Evolutionary conservation across 1,140 invertebrate species (phyloP).

Genomic region (Gonatopus flavifemur): DNA sequence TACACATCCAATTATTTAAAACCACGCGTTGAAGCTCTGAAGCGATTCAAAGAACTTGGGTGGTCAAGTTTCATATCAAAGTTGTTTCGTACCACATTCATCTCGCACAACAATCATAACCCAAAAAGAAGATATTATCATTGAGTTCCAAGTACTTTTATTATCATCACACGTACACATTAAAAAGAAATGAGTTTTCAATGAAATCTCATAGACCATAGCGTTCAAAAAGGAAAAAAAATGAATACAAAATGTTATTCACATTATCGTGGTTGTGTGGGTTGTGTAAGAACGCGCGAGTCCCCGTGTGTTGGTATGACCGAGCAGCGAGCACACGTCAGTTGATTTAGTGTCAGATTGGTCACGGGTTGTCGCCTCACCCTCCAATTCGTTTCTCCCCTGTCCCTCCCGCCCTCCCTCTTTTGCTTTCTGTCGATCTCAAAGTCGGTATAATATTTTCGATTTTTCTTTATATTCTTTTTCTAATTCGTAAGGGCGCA

Average conservation of each 20-base stretch:
- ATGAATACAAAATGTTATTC: constrained; percentile 12
- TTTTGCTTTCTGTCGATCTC: background rate
- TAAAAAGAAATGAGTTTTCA: too few relatives aligned
- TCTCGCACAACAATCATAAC: too few relatives aligned
- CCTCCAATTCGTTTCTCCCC: constrained; percentile 20
- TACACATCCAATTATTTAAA: too few relatives aligned
- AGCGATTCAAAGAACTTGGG: too few relatives aligned
- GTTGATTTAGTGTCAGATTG: constrained; percentile 52
- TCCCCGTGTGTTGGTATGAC: constrained; percentile 7
- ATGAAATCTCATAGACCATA: too few relatives aligned
- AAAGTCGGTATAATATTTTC: constrained; percentile 34
- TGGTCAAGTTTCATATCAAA: too few relatives aligned
- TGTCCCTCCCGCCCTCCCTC: constrained; percentile 2
- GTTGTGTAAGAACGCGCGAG: constrained; percentile 15
- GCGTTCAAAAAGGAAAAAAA: background rate
- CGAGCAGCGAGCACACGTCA: constrained; percentile 34
- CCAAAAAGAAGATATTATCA: too few relatives aligned
- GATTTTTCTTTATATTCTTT: constrained; percentile 22
- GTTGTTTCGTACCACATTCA: too few relatives aligned
- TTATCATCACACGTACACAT: too few relatives aligned
- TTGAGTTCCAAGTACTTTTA: too few relatives aligned
- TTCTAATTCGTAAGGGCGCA: constrained; percentile 28
- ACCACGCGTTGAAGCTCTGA: too few relatives aligned
- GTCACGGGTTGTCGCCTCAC: constrained; percentile 50
- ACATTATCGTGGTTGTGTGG: constrained; percentile 19